phyloP scores from a whole-genome alignment of 2,113 vertebrate species.

The Neolamprologus longior region DNA sequence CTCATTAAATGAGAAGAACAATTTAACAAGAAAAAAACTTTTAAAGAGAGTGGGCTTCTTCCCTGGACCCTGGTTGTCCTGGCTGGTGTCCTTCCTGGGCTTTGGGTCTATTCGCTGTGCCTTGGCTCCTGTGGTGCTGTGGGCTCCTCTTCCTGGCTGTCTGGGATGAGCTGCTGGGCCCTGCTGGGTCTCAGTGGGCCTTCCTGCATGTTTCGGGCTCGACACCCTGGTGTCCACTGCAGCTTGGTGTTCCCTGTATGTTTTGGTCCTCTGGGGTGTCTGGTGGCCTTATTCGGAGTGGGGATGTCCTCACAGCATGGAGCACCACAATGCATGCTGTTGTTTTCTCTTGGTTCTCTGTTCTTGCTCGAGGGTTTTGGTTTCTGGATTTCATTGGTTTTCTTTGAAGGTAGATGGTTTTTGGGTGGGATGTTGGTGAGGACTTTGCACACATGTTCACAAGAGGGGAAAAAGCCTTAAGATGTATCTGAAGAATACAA shows the following conservation, averaged over 20 bases:
- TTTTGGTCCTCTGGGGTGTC: background rate
- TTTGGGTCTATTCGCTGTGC: background rate
- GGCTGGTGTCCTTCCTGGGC: background rate
- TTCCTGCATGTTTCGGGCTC: background rate
- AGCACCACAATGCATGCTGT: background rate
- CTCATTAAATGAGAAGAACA: background rate
- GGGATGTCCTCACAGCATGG: background rate
- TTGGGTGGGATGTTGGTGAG: background rate
- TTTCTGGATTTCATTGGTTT: background rate
- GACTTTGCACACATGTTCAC: background rate
- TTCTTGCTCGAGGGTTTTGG: background rate
- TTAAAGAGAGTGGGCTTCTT: background rate
- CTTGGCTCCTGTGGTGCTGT: background rate
- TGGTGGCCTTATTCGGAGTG: background rate
- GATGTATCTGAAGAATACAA: background rate
- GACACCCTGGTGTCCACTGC: background rate
- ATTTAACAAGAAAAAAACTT: background rate
- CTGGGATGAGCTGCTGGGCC: rapidly evolving
- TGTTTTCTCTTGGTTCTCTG: background rate
- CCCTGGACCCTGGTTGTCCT: background rate
- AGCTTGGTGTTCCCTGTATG: background rate
- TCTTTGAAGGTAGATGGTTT: background rate
- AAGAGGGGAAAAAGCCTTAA: rapidly evolving
- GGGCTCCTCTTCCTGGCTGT: background rate
- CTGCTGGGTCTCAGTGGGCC: rapidly evolving